phyloP scores from a whole-genome alignment of 1,140 invertebrate genomes.

The Antheraea pernyi region DNA sequence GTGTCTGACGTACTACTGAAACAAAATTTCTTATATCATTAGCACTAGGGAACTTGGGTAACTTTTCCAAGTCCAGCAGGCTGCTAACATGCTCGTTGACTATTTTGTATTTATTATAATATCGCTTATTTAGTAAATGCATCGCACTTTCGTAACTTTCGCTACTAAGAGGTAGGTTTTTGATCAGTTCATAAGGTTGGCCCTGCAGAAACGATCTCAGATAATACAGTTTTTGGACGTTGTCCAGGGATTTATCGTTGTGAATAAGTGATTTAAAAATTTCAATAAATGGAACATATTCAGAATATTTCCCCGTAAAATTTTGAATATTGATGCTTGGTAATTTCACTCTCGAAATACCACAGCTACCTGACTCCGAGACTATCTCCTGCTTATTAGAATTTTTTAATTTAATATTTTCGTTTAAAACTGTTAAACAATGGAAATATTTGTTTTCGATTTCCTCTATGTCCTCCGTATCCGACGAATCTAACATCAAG shows the following conservation, averaged over 20 bases:
- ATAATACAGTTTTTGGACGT: slow-evolving; percentile 22
- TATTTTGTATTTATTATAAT: slow-evolving; percentile 18
- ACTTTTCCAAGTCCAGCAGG: slow-evolving; percentile 12
- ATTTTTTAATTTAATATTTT: slow-evolving; percentile 7
- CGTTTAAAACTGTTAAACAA: neutral
- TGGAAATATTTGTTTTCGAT: slow-evolving; percentile 7
- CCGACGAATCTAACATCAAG: neutral
- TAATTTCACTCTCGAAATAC: slow-evolving; percentile 13
- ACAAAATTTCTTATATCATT: slow-evolving; percentile 19
- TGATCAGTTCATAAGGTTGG: slow-evolving; percentile 23
- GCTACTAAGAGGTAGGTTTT: slow-evolving; percentile 15
- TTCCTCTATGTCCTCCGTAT: neutral
- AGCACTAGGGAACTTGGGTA: slow-evolving; percentile 1
- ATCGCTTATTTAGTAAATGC: slow-evolving; percentile 13
- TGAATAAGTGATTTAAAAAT: slow-evolving; percentile 20
- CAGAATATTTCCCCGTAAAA: slow-evolving; percentile 15
- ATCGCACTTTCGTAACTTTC: slow-evolving; percentile 17
- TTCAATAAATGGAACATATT: slow-evolving; percentile 16
- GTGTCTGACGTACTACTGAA: slow-evolving; percentile 7
- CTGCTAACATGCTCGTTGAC: slow-evolving; percentile 1
- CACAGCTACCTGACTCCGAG: neutral
- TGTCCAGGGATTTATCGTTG: slow-evolving; percentile 13
- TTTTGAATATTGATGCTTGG: slow-evolving; percentile 12
- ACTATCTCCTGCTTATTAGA: too few relatives aligned
- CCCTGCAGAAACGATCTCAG: slow-evolving; percentile 16